Conservation (phyloP, 2,797 vertebrate genomes). For the Cyclura pinguis region DNA sequence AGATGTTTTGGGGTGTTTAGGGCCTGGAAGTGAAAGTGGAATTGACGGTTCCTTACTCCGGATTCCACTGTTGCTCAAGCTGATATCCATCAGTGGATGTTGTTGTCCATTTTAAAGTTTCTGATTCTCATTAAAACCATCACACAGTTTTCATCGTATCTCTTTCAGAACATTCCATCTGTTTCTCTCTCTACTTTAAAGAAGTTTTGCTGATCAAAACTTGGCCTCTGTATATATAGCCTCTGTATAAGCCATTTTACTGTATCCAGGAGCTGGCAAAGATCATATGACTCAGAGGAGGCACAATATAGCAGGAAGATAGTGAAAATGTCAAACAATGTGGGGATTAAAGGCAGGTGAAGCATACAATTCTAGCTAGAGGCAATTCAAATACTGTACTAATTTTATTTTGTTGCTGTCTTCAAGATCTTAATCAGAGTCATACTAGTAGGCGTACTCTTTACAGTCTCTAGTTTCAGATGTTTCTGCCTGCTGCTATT, state of each 20-base stretch:
- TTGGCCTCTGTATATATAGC: no score
- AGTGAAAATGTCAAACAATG: slow-evolving; percentile 42
- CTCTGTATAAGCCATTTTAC: neutral
- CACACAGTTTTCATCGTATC: neutral
- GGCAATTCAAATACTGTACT: slow-evolving; percentile 43
- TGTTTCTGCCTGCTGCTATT: slow-evolving; percentile 48
- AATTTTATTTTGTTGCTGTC: slow-evolving; percentile 49
- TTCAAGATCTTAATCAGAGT: slow-evolving; percentile 43
- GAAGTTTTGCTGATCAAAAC: slow-evolving; percentile 9
- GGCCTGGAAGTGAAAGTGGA: no score
- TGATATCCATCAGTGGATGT: no score
- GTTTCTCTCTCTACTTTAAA: neutral
- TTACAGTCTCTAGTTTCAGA: neutral
- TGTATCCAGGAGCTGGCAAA: slow-evolving; percentile 31
- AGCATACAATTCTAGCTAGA: neutral
- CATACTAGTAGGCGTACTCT: neutral
- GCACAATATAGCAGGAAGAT: slow-evolving; percentile 31
- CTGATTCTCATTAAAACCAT: neutral
- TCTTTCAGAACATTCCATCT: neutral
- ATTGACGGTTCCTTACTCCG: no score
- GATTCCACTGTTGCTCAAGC: no score
- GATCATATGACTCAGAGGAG: slow-evolving; percentile 14
- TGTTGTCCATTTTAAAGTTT: no score
- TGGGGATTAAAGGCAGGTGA: slow-evolving; percentile 52
- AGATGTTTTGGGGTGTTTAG: no score